Evolutionary conservation across 64 coral and sea anemone species (phyloP).

Genomic region (Pocillopora damicornis): DNA sequence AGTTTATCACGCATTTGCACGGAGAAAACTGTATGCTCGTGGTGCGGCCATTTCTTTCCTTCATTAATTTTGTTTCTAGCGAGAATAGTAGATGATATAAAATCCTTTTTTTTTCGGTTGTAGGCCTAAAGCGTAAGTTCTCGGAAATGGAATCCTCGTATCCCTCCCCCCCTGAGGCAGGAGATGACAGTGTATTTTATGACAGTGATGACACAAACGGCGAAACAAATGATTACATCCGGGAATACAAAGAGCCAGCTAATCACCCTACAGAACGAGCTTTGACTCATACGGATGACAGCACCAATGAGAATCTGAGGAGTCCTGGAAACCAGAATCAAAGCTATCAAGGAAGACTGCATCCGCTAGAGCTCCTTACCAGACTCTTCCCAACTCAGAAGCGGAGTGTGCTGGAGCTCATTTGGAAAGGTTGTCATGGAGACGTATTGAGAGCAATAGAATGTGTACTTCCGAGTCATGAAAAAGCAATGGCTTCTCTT

Average conservation of each 20-base stretch:
- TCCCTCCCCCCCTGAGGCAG: slow-evolving; percentile 34
- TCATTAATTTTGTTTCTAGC: not conserved
- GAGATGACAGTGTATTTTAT: slow-evolving; percentile 49
- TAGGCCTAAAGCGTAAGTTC: slow-evolving; percentile 36
- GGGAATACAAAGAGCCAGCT: not conserved
- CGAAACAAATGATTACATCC: not conserved
- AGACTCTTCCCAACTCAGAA: slow-evolving; percentile 94
- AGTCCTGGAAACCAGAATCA: not conserved
- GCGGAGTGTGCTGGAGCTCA: slow-evolving; percentile 87
- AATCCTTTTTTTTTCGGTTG: not conserved
- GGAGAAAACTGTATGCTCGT: too few species aligned
- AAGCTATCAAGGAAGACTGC: slow-evolving; percentile 33
- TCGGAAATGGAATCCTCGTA: slow-evolving; percentile 35
- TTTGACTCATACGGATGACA: not conserved
- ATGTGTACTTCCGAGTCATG: slow-evolving; percentile 93
- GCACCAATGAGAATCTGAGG: not conserved
- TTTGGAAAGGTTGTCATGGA: slow-evolving; percentile 92
- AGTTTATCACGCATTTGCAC: too few species aligned
- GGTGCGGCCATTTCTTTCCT: not conserved
- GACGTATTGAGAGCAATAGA: slow-evolving; percentile 86
- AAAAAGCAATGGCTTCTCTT: slow-evolving; percentile 69
- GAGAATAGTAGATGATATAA: too few species aligned
- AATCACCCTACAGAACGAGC: not conserved
- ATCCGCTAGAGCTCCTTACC: slow-evolving; percentile 79
- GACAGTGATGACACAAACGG: slow-evolving; percentile 39